A percentile compares a stretch with the other conserved stretches of the same genome.
Evolutionary conservation across 2,888 invertebrate genomes (phyloP).

Genomic region (Anarsia innoxiella): DNA sequence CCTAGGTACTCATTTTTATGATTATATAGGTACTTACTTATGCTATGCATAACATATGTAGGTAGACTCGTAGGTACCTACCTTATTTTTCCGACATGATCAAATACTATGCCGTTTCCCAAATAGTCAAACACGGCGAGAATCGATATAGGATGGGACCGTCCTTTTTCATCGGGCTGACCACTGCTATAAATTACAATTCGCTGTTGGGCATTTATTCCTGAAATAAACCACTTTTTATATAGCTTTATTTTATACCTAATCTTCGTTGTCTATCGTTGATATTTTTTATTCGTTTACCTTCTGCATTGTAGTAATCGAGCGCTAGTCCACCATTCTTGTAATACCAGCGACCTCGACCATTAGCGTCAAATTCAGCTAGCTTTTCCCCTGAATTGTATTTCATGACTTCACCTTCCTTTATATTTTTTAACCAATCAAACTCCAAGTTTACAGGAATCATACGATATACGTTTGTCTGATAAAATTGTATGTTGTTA

Average conservation of each 20-base stretch:
- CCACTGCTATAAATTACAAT: conserved; percentile 33
- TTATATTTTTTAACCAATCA: conserved; percentile 41
- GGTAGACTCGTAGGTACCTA: too few species aligned
- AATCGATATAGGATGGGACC: conserved; percentile 22
- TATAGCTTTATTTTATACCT: too few species aligned
- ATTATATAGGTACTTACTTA: too few species aligned
- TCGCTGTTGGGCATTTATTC: conserved; percentile 23
- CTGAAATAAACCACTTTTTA: conserved; percentile 36
- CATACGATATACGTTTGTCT: conserved; percentile 52
- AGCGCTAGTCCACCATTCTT: conserved; percentile 41
- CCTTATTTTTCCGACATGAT: conserved; percentile 37
- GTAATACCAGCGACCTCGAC: conserved; percentile 40
- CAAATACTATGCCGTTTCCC: conserved; percentile 46
- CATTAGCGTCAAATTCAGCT: conserved; percentile 32
- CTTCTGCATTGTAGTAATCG: conserved; percentile 34
- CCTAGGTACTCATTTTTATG: too few species aligned
- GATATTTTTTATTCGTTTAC: too few species aligned
- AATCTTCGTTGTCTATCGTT: too few species aligned
- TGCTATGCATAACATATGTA: not conserved
- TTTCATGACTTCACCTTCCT: conserved; percentile 19
- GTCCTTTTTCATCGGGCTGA: conserved; percentile 22
- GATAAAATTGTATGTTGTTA: too few species aligned
- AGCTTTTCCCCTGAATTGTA: conserved; percentile 39
- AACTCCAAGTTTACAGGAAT: conserved; percentile 26
- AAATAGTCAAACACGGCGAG: conserved; percentile 40